A percentile compares a stretch with the other conserved stretches of the same genome.
Conservation (phyloP, 2,113 vertebrate genomes). For the Crotalus viridis region DNA sequence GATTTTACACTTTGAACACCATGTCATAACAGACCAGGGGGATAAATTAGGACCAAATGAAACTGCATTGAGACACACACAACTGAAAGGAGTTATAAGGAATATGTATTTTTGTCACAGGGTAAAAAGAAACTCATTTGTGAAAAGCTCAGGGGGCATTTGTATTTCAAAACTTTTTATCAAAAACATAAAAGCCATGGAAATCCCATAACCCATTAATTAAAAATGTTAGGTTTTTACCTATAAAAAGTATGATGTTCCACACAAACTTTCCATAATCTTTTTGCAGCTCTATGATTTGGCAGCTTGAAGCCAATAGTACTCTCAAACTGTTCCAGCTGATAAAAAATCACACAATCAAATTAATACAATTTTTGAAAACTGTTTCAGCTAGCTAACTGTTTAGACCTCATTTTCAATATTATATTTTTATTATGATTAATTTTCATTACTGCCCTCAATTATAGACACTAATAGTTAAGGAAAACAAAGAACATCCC, state of each 20-base stretch:
- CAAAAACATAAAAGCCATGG: neutral
- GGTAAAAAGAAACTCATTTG: neutral
- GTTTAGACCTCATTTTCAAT: neutral
- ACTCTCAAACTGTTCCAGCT: conserved; percentile 98
- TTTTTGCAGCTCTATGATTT: conserved; percentile 93
- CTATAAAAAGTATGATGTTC: conserved; percentile 99
- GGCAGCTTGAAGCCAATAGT: conserved; percentile 97
- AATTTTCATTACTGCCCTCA: neutral
- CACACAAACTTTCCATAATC: conserved; percentile 97
- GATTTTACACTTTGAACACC: neutral
- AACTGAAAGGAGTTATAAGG: neutral
- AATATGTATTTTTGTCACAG: neutral
- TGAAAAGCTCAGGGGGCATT: neutral
- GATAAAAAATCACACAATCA: conserved; percentile 40
- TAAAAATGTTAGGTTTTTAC: conserved; percentile 65
- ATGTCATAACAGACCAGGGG: neutral
- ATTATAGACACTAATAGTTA: neutral
- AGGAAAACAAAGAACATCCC: neutral
- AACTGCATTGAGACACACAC: neutral
- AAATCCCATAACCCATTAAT: neutral
- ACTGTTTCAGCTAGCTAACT: neutral
- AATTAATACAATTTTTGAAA: conserved; percentile 30
- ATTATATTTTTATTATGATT: conserved; percentile 20
- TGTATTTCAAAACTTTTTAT: neutral
- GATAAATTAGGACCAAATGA: neutral